Evolutionary conservation across 2,797 vertebrate genomes (phyloP).

Genomic region (Chelmon rostratus): DNA sequence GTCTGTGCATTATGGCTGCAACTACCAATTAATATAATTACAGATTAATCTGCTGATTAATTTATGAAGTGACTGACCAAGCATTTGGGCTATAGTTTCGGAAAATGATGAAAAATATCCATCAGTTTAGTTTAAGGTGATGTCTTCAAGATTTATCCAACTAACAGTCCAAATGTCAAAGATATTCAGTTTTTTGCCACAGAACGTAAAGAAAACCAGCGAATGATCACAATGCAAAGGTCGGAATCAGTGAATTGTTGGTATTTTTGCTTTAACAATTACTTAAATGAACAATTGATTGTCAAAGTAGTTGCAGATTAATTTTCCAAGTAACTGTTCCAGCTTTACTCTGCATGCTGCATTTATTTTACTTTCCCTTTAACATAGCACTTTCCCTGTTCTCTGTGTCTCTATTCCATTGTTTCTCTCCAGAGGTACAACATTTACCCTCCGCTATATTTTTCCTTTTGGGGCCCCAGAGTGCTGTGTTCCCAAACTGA

Average conservation of each 20-base stretch:
- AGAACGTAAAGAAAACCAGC: background rate
- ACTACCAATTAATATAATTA: background rate
- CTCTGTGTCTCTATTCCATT: conserved; percentile 13
- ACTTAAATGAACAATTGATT: background rate
- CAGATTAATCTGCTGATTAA: too few relatives aligned
- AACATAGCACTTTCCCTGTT: background rate
- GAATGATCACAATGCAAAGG: background rate
- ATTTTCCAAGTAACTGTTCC: background rate
- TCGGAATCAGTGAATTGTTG: background rate
- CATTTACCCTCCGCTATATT: conserved; percentile 52
- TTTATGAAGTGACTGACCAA: background rate
- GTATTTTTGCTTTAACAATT: background rate
- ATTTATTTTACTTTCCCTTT: conserved; percentile 4
- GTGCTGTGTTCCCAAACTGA: conserved; percentile 15
- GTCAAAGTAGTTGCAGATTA: too few relatives aligned
- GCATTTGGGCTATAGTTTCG: background rate
- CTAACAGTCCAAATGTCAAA: background rate
- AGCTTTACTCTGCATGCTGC: background rate
- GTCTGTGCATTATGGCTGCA: background rate
- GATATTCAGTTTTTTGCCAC: background rate
- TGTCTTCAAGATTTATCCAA: background rate
- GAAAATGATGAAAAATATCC: background rate
- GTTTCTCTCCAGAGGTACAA: conserved; percentile 32
- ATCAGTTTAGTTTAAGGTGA: background rate
- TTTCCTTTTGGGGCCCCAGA: conserved; percentile 42